Conservation (phyloP, 2,888 invertebrate species). For the Epirrhoe alternata region DNA sequence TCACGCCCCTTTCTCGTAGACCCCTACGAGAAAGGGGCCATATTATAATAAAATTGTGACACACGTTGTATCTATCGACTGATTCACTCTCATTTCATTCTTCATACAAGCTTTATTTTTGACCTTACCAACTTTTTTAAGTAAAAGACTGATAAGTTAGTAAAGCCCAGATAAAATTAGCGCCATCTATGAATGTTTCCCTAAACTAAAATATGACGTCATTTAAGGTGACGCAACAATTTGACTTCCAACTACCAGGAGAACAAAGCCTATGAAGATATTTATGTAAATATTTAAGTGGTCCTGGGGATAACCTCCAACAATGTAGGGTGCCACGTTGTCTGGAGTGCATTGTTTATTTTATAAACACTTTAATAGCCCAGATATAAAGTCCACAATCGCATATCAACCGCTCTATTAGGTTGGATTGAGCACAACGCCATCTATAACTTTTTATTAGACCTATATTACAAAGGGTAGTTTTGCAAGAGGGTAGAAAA, state of each 20-base stretch:
- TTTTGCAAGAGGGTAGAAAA: neutral
- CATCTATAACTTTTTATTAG: conserved; percentile 38
- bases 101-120: too few species aligned
- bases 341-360: neutral
- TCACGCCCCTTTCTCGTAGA: too few species aligned
- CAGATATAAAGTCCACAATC: neutral
- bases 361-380: neutral
- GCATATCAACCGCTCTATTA: neutral
- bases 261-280: conserved; percentile 2
- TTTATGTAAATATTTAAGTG: neutral
- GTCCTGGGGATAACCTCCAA: neutral
- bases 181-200: conserved; percentile 1
- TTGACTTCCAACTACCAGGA: conserved; percentile 13
- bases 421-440: conserved; percentile 24
- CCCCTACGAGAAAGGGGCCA: too few species aligned
- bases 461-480: conserved; percentile 22
- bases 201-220: conserved; percentile 12
- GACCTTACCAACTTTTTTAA: too few species aligned
- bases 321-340: neutral
- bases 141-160: too few species aligned
- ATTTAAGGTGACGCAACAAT: conserved; percentile 18
- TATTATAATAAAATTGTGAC: too few species aligned
- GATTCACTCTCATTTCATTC: too few species aligned
- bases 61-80: too few species aligned
- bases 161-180: neutral